These are phyloP conservation scores for Ammodytes dubius DNA, from an alignment of 2,113 vertebrate genomes.

Conservation along the genomic window DNA sequence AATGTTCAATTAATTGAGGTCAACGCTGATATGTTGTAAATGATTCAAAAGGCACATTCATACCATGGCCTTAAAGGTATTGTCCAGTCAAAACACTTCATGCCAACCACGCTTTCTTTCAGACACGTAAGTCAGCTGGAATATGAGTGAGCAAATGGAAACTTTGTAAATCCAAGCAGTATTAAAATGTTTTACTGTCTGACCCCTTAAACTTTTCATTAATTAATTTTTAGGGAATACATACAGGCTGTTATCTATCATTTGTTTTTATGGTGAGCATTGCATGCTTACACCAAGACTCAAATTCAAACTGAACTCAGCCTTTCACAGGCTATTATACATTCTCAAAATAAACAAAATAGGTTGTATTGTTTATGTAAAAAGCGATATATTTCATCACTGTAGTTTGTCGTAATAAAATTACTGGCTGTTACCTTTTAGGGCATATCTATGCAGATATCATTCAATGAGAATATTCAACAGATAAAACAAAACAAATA, in stretches of 20 bases:
- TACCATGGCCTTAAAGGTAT: constrained; percentile 61
- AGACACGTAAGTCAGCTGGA: constrained; percentile 8
- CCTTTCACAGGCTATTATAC: neutral
- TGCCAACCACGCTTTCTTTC: neutral
- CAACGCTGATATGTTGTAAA: constrained; percentile 40
- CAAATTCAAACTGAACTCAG: constrained; percentile 22
- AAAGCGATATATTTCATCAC: constrained; percentile 19
- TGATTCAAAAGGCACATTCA: constrained; percentile 77
- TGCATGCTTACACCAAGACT: constrained; percentile 13
- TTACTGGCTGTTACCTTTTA: constrained; percentile 62
- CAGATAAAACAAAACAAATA: too few species aligned
- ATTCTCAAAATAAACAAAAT: constrained; percentile 30
- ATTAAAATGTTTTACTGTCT: constrained; percentile 6
- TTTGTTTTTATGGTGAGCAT: neutral
- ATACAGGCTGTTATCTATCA: neutral
- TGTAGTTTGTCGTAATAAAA: constrained; percentile 3
- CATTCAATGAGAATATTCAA: constrained; percentile 31
- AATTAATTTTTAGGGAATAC: constrained; percentile 7
- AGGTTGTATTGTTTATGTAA: constrained; percentile 29
- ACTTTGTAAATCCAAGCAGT: constrained; percentile 15
- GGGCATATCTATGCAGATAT: constrained; percentile 61
- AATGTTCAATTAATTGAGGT: constrained; percentile 59
- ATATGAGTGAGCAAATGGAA: constrained; percentile 55
- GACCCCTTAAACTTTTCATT: constrained; percentile 6
- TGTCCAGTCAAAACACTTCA: constrained; percentile 53